Conservation (phyloP, 1,140 invertebrate species). For the Magallana angulata region DNA sequence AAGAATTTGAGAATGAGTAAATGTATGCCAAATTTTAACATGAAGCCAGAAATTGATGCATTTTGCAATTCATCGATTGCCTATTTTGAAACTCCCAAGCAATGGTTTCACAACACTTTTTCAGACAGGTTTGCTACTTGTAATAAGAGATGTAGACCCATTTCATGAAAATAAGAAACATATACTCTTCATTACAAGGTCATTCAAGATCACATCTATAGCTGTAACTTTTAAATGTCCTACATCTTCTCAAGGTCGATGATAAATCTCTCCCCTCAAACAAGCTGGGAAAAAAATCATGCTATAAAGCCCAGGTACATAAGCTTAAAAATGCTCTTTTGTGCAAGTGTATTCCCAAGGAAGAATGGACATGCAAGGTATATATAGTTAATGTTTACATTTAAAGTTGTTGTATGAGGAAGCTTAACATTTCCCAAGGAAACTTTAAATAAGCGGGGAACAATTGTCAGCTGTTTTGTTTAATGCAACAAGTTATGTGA, state of each 20-base stretch:
- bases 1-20: too few relatives aligned
- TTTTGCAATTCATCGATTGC: too few relatives aligned
- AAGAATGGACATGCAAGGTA: not conserved
- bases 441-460: not conserved
- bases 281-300: too few relatives aligned
- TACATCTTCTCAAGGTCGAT: conserved; percentile 7
- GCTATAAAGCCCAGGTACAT: too few relatives aligned
- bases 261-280: not conserved
- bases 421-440: not conserved
- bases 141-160: not conserved
- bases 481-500: not conserved
- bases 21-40: too few relatives aligned
- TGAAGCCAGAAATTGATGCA: too few relatives aligned
- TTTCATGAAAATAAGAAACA: not conserved
- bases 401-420: not conserved
- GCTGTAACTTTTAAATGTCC: not conserved
- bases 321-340: not conserved
- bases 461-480: conserved; percentile 13
- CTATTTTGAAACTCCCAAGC: too few relatives aligned
- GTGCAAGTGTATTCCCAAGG: not conserved
- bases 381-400: not conserved
- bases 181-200: not conserved
- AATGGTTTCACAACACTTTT: too few relatives aligned
- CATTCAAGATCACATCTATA: not conserved
- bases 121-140: not conserved